Percentiles rank a stretch among this genome's conserved stretches.
phyloP scores from a whole-genome alignment of 2,113 vertebrate species.

The Oceanites oceanicus region DNA sequence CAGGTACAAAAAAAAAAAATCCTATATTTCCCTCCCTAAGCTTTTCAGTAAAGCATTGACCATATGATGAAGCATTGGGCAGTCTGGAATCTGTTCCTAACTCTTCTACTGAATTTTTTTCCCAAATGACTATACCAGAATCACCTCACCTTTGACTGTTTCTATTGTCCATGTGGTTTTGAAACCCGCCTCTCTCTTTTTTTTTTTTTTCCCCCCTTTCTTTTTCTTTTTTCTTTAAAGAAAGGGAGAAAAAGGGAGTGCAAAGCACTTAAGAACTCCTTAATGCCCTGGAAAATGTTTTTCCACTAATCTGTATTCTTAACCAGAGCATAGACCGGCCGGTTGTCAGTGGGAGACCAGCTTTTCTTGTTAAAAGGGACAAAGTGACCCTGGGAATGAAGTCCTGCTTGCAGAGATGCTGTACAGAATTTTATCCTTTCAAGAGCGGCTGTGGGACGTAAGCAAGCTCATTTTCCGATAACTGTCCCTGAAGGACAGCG shows the following conservation, averaged over 20 bases:
- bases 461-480: background rate
- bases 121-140: background rate
- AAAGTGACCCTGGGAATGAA: background rate
- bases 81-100: background rate
- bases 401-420: background rate
- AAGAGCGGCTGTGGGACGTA: background rate
- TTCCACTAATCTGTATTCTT: slow-evolving; percentile 11
- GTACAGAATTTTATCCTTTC: background rate
- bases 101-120: background rate
- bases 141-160: background rate
- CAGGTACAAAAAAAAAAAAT: background rate
- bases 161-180: rapidly evolving
- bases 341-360: slow-evolving; percentile 8
- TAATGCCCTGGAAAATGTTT: background rate
- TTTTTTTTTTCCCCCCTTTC: too few relatives aligned
- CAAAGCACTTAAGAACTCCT: background rate
- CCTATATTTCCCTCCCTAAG: background rate
- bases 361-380: background rate
- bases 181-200: rapidly evolving
- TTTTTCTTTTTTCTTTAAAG: background rate
- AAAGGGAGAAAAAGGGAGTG: background rate
- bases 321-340: background rate
- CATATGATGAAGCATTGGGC: background rate
- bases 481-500: background rate
- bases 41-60: background rate